Conservation (phyloP, 2,888 invertebrate species). For the Synergus japonicus region DNA sequence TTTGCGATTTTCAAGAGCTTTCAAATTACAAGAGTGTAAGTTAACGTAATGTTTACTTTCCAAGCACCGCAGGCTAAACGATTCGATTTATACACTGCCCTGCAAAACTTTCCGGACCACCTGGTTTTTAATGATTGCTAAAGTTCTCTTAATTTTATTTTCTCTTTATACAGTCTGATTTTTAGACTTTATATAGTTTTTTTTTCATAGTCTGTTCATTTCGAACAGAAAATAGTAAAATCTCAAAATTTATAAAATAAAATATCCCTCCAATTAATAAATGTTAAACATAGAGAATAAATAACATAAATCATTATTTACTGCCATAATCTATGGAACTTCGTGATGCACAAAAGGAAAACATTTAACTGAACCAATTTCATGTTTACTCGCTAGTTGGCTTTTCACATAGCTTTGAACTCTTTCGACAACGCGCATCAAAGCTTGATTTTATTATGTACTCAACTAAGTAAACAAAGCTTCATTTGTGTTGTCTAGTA, state of each 20-base stretch:
- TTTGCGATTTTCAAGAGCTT: no score
- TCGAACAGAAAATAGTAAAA: not conserved
- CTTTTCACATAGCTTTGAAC: constrained; percentile 12
- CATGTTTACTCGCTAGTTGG: constrained; percentile 20
- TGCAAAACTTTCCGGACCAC: no score
- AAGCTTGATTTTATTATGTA: constrained; percentile 40
- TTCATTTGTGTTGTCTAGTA: constrained; percentile 26
- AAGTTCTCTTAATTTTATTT: no score
- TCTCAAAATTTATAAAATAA: not conserved
- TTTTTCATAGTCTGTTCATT: not conserved
- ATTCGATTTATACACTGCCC: no score
- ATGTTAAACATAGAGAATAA: not conserved
- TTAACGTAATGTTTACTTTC: not conserved
- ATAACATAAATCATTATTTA: not conserved
- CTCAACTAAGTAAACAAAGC: not conserved
- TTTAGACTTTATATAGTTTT: no score
- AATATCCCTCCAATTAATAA: not conserved
- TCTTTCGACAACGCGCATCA: not conserved
- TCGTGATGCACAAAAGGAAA: constrained; percentile 13
- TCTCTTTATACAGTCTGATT: no score
- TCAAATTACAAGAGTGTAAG: no score
- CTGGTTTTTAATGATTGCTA: no score
- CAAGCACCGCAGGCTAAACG: not conserved
- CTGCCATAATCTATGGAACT: not conserved
- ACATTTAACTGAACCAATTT: not conserved